Conservation (phyloP, 2,888 invertebrate genomes). For the Hemithea aestivaria region DNA sequence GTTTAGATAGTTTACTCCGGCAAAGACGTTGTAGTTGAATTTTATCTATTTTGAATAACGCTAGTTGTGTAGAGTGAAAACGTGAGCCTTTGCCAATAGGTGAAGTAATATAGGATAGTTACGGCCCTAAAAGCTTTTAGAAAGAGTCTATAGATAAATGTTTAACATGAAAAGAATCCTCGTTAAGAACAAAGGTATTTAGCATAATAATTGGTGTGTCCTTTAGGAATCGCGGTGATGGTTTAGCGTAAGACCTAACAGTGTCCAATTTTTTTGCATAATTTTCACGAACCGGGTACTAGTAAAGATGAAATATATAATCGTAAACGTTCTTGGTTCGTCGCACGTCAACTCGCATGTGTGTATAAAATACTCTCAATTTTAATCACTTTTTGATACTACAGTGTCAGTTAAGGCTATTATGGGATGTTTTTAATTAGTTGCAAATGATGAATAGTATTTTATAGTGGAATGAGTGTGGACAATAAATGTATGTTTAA, state of each 20-base stretch:
- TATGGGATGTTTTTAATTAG: conserved; percentile 49
- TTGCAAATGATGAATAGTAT: conserved; percentile 64
- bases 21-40: conserved; percentile 58
- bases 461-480: conserved; percentile 62
- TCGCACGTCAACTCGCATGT: conserved; percentile 27
- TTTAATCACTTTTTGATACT: conserved; percentile 66
- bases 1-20: conserved; percentile 63
- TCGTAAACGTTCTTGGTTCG: too few relatives aligned
- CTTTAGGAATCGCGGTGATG: conserved; percentile 37
- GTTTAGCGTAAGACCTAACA: conserved; percentile 16
- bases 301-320: too few relatives aligned
- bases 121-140: conserved; percentile 69
- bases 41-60: conserved; percentile 71
- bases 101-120: conserved; percentile 47
- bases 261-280: conserved; percentile 2
- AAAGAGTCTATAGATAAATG: conserved; percentile 61
- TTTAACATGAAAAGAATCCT: conserved; percentile 53
- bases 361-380: conserved; percentile 69
- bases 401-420: conserved; percentile 39
- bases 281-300: conserved; percentile 1
- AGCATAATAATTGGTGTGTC: conserved; percentile 59
- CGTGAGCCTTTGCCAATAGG: conserved; percentile 49
- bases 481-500: conserved; percentile 71
- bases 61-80: conserved; percentile 59
- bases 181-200: conserved; percentile 60